Conservation (phyloP, 2,113 vertebrate species). For the Callocephalon fimbriatum region DNA sequence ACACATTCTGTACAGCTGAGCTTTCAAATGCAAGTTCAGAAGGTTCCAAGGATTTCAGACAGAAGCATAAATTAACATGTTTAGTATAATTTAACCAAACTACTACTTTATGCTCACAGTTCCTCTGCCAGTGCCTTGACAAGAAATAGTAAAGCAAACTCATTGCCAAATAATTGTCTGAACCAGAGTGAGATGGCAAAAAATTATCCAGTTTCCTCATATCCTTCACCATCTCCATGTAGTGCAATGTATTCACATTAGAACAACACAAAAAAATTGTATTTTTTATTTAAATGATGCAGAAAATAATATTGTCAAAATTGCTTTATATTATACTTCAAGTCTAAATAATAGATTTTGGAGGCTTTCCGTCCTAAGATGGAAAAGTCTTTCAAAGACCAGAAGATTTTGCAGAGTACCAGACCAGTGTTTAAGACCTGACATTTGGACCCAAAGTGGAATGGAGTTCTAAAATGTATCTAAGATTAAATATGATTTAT, state of each 20-base stretch:
- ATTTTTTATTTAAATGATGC: not conserved
- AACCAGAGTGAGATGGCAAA: conserved; percentile 13
- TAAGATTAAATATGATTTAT: not conserved
- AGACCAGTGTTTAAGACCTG: not conserved
- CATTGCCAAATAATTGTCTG: not conserved
- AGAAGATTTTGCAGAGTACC: not conserved
- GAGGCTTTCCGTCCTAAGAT: not conserved
- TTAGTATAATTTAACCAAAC: conserved; percentile 30
- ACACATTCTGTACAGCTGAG: not conserved
- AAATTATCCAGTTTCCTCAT: not conserved
- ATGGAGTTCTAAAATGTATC: not conserved
- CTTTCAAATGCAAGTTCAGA: conserved; percentile 35
- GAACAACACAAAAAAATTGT: not conserved
- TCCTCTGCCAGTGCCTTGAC: not conserved
- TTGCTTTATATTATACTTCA: not conserved
- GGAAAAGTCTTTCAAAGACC: not conserved
- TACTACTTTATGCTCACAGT: not conserved
- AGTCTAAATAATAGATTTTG: not conserved
- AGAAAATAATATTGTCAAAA: not conserved
- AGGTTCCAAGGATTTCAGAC: conserved; percentile 16
- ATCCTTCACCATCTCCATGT: not conserved
- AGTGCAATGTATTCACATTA: not conserved
- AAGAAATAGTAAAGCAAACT: not conserved
- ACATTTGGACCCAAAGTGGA: not conserved
- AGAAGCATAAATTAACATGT: conserved; percentile 15